phyloP scores from a whole-genome alignment of 2,888 invertebrate species.

The Caenorhabditis panamensis region DNA sequence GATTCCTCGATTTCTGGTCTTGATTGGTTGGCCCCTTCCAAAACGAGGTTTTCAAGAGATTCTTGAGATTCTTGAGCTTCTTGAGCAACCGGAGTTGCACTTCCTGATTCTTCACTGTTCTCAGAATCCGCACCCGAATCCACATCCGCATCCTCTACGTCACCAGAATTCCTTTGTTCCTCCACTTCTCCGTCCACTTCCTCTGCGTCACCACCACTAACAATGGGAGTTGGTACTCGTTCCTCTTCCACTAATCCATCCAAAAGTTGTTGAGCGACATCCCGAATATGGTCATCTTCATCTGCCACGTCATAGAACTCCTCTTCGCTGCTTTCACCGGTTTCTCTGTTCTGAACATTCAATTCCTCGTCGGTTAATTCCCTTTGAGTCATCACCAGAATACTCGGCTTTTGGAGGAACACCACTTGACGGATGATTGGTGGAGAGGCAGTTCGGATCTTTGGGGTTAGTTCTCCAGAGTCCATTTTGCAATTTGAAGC shows the following conservation, averaged over 20 bases:
- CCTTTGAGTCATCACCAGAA: constrained; percentile 50
- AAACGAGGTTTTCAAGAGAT: too few relatives aligned
- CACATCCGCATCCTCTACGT: neutral
- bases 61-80: too few relatives aligned
- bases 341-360: constrained; percentile 2
- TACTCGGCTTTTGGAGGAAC: constrained; percentile 53
- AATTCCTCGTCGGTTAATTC: constrained; percentile 24
- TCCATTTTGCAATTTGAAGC: neutral
- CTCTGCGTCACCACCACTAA: neutral
- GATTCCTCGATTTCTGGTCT: too few relatives aligned
- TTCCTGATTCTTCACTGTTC: constrained; percentile 10
- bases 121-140: neutral
- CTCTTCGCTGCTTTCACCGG: neutral
- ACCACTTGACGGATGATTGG: constrained; percentile 36
- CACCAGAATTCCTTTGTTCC: neutral
- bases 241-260: neutral
- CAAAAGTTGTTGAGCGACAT: constrained; percentile 34
- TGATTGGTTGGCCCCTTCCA: too few relatives aligned
- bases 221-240: neutral
- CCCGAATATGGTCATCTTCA: constrained; percentile 11
- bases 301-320: constrained; percentile 27
- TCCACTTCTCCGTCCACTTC: neutral
- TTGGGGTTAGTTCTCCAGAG: constrained; percentile 49
- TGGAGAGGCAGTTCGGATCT: constrained; percentile 33
- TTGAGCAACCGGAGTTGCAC: neutral